Conservation (phyloP, 2,113 vertebrate genomes). For the Prunella fulvescens region DNA sequence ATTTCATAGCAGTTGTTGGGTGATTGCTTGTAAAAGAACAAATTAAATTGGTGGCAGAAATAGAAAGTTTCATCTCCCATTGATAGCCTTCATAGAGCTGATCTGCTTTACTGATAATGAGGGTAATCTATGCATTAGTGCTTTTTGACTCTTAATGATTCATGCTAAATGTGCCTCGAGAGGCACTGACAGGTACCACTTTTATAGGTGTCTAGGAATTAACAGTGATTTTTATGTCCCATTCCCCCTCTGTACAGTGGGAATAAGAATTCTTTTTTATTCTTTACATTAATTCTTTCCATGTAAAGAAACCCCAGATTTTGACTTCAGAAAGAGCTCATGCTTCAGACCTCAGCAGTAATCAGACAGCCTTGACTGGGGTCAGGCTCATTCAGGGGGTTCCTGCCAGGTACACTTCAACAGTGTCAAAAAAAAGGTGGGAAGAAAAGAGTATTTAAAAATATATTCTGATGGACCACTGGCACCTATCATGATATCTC, state of each 20-base stretch:
- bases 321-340: background rate
- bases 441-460: background rate
- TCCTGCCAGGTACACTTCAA: background rate
- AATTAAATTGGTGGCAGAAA: background rate
- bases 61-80: background rate
- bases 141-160: background rate
- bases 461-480: background rate
- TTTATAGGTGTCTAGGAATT: background rate
- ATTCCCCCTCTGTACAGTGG: background rate
- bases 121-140: background rate
- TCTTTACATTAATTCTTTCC: too few relatives aligned
- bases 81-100: background rate
- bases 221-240: background rate
- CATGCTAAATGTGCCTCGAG: background rate
- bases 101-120: background rate
- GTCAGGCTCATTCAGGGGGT: background rate
- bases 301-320: background rate
- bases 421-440: background rate
- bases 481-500: background rate
- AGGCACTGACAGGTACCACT: background rate
- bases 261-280: too few relatives aligned
- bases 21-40: background rate
- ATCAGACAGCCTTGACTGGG: background rate
- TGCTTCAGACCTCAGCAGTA: background rate
- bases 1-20: background rate